Percentiles rank a stretch among this genome's conserved stretches.
Evolutionary conservation across 2,113 vertebrate genomes (phyloP).

Genomic region (Sorex fumeus): DNA sequence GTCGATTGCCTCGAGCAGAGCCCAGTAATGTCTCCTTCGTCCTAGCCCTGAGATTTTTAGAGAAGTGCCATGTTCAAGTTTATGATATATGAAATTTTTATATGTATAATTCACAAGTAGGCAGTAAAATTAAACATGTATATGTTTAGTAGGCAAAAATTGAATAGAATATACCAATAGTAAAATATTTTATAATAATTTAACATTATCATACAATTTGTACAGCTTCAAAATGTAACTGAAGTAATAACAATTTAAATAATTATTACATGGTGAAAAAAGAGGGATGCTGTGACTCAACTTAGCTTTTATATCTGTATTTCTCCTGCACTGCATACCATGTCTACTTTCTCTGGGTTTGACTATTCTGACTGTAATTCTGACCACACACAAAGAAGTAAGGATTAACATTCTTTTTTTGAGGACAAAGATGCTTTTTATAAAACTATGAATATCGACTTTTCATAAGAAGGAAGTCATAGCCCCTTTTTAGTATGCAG

Average conservation of each 20-base stretch:
- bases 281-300: neutral
- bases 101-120: slow-evolving; percentile 36
- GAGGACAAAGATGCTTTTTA: slow-evolving; percentile 79
- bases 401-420: slow-evolving; percentile 66
- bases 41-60: no score
- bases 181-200: neutral
- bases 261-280: neutral
- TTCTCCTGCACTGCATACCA: neutral
- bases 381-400: slow-evolving; percentile 65
- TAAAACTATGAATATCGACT: slow-evolving; percentile 74
- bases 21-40: no score
- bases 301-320: neutral
- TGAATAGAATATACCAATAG: neutral
- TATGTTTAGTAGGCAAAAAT: slow-evolving; percentile 30
- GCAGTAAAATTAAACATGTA: slow-evolving; percentile 10
- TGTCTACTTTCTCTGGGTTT: slow-evolving; percentile 3
- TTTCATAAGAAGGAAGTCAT: slow-evolving; percentile 74
- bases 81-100: neutral
- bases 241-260: no score
- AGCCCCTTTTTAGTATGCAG: slow-evolving; percentile 61
- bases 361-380: slow-evolving; percentile 60
- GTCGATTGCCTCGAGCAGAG: no score
- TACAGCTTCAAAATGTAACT: no score
- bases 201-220: neutral
- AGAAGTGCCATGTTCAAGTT: no score